Evolutionary conservation across 2,888 invertebrate species (phyloP).

Genomic region (Dasypolia templi): DNA sequence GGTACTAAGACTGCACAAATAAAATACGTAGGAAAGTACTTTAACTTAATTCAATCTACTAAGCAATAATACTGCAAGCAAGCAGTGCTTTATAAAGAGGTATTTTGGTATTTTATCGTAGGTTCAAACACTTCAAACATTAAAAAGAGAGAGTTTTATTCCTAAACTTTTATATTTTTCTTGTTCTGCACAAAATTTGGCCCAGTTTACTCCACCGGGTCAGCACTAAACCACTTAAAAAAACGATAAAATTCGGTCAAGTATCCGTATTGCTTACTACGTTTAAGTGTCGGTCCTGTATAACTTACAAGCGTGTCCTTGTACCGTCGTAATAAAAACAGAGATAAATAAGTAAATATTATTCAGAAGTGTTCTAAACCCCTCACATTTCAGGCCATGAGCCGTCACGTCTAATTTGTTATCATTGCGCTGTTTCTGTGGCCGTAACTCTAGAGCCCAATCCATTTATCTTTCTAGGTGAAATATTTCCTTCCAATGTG

Average conservation of each 20-base stretch:
- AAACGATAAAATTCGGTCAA: constrained; percentile 2
- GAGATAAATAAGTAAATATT: constrained; percentile 30
- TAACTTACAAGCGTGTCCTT: background rate
- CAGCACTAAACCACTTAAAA: background rate
- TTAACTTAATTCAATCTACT: background rate
- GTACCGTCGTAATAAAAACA: constrained; percentile 4
- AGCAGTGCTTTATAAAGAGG: too few relatives aligned
- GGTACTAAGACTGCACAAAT: too few relatives aligned
- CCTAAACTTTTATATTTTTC: background rate
- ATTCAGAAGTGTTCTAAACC: constrained; percentile 14
- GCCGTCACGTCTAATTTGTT: constrained; percentile 50
- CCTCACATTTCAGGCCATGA: background rate
- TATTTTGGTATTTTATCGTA: too few relatives aligned
- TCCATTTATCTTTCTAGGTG: constrained; percentile 61
- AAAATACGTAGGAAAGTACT: too few relatives aligned
- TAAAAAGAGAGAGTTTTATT: background rate
- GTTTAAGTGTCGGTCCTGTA: too few relatives aligned
- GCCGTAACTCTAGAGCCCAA: constrained; percentile 41
- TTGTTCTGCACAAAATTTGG: background rate
- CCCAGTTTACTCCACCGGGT: too few relatives aligned
- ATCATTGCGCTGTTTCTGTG: constrained; percentile 44
- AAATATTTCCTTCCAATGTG: constrained; percentile 59
- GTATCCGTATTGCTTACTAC: too few relatives aligned
- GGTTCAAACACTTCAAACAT: too few relatives aligned
- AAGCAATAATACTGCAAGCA: background rate